phyloP scores from a whole-genome alignment of 1,140 invertebrate genomes.

The Drosophila virilis region DNA sequence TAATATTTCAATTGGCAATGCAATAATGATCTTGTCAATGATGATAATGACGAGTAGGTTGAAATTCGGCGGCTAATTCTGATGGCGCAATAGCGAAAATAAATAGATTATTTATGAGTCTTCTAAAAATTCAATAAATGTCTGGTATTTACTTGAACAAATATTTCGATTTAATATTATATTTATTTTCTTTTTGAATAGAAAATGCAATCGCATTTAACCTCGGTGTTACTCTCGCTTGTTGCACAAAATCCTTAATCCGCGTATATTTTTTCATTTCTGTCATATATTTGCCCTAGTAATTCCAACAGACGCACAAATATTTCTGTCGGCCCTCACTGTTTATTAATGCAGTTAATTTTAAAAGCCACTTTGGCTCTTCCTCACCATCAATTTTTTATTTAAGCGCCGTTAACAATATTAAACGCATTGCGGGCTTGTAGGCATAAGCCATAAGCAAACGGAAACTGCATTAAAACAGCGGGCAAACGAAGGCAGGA shows the following conservation, averaged over 20 bases:
- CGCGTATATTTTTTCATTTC: no score
- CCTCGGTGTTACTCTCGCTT: no score
- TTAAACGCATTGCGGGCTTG: constrained; percentile 37
- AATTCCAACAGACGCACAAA: background rate
- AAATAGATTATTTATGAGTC: constrained; percentile 17
- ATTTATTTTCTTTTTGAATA: background rate
- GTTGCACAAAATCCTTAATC: no score
- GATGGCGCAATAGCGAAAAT: constrained; percentile 39
- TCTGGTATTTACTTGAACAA: background rate
- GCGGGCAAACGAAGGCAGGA: constrained; percentile 3
- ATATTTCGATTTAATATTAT: background rate
- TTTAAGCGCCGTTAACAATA: constrained; percentile 68
- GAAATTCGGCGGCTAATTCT: constrained; percentile 3
- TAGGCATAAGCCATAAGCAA: constrained; percentile 7
- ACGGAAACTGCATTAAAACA: constrained; percentile 33
- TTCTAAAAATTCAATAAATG: constrained; percentile 11
- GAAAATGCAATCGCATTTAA: no score
- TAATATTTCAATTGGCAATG: constrained; percentile 47
- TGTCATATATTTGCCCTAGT: background rate
- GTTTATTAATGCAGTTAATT: constrained; percentile 68
- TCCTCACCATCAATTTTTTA: constrained; percentile 51
- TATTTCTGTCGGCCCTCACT: constrained; percentile 9
- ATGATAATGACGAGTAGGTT: constrained; percentile 29
- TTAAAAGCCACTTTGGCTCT: constrained; percentile 66
- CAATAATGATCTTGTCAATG: constrained; percentile 25